phyloP scores from a whole-genome alignment of 1,140 invertebrate species.

The Drosophila pseudoananassae region DNA sequence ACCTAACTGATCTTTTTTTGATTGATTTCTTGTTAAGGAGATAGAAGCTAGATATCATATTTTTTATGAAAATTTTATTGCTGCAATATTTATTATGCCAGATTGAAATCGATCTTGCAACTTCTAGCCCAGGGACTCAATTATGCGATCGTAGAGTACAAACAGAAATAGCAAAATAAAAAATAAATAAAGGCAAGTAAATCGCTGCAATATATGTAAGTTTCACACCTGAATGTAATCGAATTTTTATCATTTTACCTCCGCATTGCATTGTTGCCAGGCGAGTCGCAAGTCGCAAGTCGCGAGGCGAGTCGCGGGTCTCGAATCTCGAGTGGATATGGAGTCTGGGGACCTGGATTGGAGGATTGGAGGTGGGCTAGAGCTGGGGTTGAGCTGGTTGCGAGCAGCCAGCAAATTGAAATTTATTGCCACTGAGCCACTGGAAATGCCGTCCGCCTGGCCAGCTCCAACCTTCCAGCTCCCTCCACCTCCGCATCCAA shows the following conservation, averaged over 20 bases:
- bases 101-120: conserved; percentile 15
- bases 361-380: conserved; percentile 20
- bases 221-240: conserved; percentile 82
- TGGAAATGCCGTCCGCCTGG: conserved; percentile 62
- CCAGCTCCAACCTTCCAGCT: conserved; percentile 1
- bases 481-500: conserved; percentile 17
- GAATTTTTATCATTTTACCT: conserved; percentile 82
- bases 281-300: conserved; percentile 21
- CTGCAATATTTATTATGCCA: conserved; percentile 20
- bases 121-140: conserved; percentile 34
- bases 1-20: too few relatives aligned
- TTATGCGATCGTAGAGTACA: conserved; percentile 55
- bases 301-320: neutral
- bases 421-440: conserved; percentile 79
- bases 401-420: conserved; percentile 73
- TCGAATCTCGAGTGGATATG: conserved; percentile 2
- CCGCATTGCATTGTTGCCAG: conserved; percentile 79
- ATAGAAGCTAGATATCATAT: neutral
- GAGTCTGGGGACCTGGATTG: conserved; percentile 8
- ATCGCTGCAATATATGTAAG: conserved; percentile 73
- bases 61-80: neutral
- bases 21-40: too few relatives aligned
- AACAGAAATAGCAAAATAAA: conserved; percentile 10
- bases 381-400: conserved; percentile 27
- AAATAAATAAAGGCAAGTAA: conserved; percentile 53